Evolutionary conservation across 2,113 vertebrate genomes (phyloP).

Genomic region (Scopus umbretta): DNA sequence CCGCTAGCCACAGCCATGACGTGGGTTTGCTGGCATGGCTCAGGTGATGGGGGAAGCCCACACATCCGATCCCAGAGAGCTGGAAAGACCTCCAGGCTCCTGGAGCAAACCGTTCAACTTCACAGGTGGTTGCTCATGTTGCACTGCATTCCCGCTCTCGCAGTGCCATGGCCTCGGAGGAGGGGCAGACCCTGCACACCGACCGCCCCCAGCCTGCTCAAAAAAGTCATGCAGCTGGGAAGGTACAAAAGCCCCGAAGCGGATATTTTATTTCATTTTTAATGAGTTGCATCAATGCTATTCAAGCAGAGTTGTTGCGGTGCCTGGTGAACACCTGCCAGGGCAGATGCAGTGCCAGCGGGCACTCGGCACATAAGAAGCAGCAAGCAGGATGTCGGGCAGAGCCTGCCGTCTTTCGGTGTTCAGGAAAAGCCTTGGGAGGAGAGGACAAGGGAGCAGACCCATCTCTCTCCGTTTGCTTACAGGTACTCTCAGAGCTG

Average conservation of each 20-base stretch:
- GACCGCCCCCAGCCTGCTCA: accelerated
- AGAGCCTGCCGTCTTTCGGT: neutral
- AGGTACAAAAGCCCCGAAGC: neutral
- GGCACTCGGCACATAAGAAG: neutral
- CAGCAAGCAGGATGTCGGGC: neutral
- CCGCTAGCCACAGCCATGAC: neutral
- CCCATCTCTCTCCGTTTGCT: neutral
- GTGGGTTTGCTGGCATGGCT: neutral
- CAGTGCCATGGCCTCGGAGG: accelerated
- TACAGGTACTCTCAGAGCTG: neutral
- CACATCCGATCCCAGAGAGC: too few relatives aligned
- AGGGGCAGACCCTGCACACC: accelerated
- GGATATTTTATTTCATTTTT: conserved; percentile 6
- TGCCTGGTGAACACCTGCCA: neutral
- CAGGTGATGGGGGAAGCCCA: accelerated
- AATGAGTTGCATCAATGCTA: conserved; percentile 37
- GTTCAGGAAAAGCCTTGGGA: neutral
- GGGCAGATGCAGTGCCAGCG: neutral
- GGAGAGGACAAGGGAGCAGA: neutral
- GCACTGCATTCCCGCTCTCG: neutral
- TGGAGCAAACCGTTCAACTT: neutral
- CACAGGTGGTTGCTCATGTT: accelerated
- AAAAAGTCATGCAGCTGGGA: neutral
- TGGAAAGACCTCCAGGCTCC: neutral
- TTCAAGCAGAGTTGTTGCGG: neutral